Evolutionary conservation across 2,113 vertebrate species (phyloP).

Genomic region (Peucedramus taeniatus): DNA sequence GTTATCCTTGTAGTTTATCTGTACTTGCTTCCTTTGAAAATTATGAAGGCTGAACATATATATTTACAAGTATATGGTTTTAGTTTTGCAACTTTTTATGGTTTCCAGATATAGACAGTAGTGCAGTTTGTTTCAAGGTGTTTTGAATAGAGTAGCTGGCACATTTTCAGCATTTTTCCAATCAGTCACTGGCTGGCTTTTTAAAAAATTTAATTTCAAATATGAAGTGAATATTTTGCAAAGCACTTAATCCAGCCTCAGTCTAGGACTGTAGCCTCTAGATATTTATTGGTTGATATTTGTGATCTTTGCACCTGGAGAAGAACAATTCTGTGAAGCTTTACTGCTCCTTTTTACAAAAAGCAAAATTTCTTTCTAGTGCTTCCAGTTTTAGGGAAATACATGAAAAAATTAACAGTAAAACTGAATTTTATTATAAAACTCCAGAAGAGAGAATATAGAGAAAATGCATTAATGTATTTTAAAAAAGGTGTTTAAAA

Average conservation of each 20-base stretch:
- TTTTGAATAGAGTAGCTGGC: background rate
- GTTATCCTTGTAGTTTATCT: slow-evolving; percentile 33
- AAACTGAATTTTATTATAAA: background rate
- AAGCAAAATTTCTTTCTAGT: background rate
- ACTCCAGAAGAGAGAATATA: background rate
- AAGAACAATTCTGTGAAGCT: background rate
- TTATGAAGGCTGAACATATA: background rate
- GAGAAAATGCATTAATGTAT: accelerated
- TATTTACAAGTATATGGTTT: slow-evolving; percentile 27
- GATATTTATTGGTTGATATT: background rate
- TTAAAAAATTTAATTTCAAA: background rate
- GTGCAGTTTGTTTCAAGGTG: slow-evolving; percentile 30
- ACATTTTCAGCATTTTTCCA: background rate
- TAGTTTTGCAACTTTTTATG: slow-evolving; percentile 14
- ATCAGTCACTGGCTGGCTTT: background rate
- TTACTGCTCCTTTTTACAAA: background rate
- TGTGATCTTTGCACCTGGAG: background rate
- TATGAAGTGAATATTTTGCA: background rate
- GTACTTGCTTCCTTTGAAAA: slow-evolving; percentile 43
- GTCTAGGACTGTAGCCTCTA: background rate
- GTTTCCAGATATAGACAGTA: slow-evolving; percentile 11
- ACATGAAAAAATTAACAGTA: background rate
- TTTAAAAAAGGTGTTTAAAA: background rate
- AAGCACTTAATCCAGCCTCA: background rate
- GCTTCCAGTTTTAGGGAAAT: background rate